A percentile compares a stretch with the other conserved stretches of the same genome.
Evolutionary conservation across 2,888 invertebrate genomes (phyloP).

Genomic region (Buathra laborator): DNA sequence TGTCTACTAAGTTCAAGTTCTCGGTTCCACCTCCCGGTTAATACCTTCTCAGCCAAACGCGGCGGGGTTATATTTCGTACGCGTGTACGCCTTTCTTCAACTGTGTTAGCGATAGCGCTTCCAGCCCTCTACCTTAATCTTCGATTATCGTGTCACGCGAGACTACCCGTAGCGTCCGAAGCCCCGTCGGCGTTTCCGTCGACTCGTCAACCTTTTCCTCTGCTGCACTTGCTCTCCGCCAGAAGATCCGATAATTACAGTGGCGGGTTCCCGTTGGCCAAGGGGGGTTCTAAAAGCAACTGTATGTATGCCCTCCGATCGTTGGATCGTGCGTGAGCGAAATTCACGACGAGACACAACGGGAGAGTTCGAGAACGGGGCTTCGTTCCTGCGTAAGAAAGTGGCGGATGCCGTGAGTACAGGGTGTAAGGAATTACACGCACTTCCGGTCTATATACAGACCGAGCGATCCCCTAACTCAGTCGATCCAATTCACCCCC

Average conservation of each 20-base stretch:
- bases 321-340: constrained; percentile 53
- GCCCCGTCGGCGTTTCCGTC: constrained; percentile 57
- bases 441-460: constrained; percentile 64
- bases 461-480: constrained; percentile 27
- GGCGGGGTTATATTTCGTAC: constrained; percentile 7
- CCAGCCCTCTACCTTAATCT: constrained; percentile 68
- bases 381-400: constrained; percentile 63
- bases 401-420: constrained; percentile 70
- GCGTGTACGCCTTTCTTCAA: not conserved
- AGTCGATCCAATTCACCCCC: constrained; percentile 9
- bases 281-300: constrained; percentile 39
- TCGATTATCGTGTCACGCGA: constrained; percentile 76
- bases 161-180: constrained; percentile 40
- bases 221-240: constrained; percentile 22
- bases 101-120: not conserved
- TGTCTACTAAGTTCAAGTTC: constrained; percentile 41
- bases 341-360: constrained; percentile 48
- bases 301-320: constrained; percentile 6
- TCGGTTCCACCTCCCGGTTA: not conserved
- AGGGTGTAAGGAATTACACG: constrained; percentile 69
- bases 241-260: constrained; percentile 78
- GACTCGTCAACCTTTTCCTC: constrained; percentile 67
- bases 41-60: not conserved
- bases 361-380: constrained; percentile 50
- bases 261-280: constrained; percentile 60